phyloP scores from a whole-genome alignment of 1,140 invertebrate genomes.

The Seison nebaliae region DNA sequence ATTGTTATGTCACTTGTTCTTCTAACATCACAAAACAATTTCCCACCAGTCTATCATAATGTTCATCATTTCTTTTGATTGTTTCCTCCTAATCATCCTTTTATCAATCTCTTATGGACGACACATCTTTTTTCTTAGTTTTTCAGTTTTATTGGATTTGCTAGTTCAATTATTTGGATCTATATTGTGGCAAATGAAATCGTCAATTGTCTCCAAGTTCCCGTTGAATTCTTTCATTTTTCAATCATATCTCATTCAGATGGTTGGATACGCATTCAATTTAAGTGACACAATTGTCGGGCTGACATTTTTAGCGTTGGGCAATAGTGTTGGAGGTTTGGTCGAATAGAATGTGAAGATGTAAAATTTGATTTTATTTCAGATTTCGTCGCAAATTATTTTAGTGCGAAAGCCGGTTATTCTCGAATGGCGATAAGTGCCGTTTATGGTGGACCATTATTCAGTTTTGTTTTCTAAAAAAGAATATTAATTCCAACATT shows the following conservation, averaged over 20 bases:
- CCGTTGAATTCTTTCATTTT: background rate
- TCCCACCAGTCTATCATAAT: constrained; percentile 3
- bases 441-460: constrained; percentile 42
- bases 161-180: constrained; percentile 38
- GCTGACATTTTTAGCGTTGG: constrained; percentile 42
- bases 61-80: constrained; percentile 7
- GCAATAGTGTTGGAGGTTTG: constrained; percentile 41
- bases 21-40: background rate
- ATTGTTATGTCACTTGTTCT: background rate
- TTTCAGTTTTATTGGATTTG: constrained; percentile 39
- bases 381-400: constrained; percentile 41
- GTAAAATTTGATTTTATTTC: constrained; percentile 14
- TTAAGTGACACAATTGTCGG: constrained; percentile 40
- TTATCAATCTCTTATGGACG: background rate
- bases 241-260: constrained; percentile 16
- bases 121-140: constrained; percentile 21
- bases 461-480: constrained; percentile 32
- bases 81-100: background rate
- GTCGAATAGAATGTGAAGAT: background rate
- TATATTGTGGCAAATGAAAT: constrained; percentile 41
- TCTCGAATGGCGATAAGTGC: constrained; percentile 42
- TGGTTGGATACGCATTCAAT: constrained; percentile 35
- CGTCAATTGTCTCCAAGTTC: constrained; percentile 35
- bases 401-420: constrained; percentile 38
- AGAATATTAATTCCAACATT: background rate